Base-by-base conservation (phyloP, 2,113 vertebrate genomes). In the Cranoglanis bouderius region DNA sequence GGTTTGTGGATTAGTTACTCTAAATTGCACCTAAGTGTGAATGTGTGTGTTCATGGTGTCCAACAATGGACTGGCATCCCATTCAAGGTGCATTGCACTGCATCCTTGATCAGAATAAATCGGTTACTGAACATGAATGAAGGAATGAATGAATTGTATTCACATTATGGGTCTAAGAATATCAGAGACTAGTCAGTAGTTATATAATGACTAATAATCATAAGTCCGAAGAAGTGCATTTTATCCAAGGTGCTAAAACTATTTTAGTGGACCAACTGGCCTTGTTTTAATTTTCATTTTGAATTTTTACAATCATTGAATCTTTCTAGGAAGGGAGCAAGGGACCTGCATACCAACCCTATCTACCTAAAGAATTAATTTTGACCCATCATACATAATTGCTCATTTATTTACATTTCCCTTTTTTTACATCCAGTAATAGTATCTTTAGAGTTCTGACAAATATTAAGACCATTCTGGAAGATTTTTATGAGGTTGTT, bases 341-440 rank as follows among this genome's bases (percentile, higher is more conserved):
- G 61, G 14, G 9, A 35, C 14, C 65, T 35, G n/a, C 7, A 70
- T 35, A 63, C 61, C 26, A 63, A 12, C 26, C 16, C 70, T 40
- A 2, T 12, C 32, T 35, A 72, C 67, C 0, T 35, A 74, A 19
- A 74, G 6, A 70, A 70, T 81, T n/a, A n/a, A 67, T 55, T 40
- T 4, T 29, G 49, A 85, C 78, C 40, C 26, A 49, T 18, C 9
- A 77, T 53, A 32, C 59, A 26, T 43, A 49, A 49, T 49, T 8
- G 63, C 63, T 67, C 86, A 32, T 89, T n/a, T n/a, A n/a, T n/a
- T n/a, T n/a, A 59, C 43, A 82, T 38, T 85, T 3, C 55, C 55
- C 55, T 57, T 63, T 72, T 82, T 82, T 4, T 74, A 85, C 59
- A 82, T 40, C 59, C 40, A 35, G 19, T 59, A 85, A 43, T 61